phyloP scores from a whole-genome alignment of 2,888 invertebrate species.

The Vesta saturnalis region DNA sequence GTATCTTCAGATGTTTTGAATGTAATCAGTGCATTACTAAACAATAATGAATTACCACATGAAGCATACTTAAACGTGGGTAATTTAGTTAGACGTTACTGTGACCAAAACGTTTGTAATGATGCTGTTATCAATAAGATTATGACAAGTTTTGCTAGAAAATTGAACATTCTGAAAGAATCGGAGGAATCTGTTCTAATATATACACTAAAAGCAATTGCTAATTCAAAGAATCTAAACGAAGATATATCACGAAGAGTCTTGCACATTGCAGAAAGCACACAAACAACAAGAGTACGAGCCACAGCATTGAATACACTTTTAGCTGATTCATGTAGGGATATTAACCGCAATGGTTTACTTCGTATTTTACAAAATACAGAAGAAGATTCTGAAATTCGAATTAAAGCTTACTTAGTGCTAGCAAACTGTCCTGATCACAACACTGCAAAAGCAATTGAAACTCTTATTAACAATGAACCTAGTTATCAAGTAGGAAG shows the following conservation, averaged over 20 bases:
- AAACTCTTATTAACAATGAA: constrained; percentile 76
- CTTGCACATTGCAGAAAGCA: neutral
- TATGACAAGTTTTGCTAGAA: constrained; percentile 71
- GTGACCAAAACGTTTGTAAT: constrained; percentile 73
- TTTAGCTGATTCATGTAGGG: too few species aligned
- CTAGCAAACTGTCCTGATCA: constrained; percentile 80
- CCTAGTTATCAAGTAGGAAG: constrained; percentile 89
- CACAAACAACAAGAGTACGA: neutral
- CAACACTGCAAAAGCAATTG: constrained; percentile 74
- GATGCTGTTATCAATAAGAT: constrained; percentile 70
- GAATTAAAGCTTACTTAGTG: constrained; percentile 86
- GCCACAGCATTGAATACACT: too few species aligned
- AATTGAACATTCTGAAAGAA: constrained; percentile 74
- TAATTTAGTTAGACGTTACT: constrained; percentile 75
- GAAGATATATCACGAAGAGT: neutral
- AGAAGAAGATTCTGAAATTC: constrained; percentile 84
- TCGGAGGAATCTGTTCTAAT: constrained; percentile 75
- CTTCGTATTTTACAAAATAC: constrained; percentile 75
- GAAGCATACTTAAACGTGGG: constrained; percentile 80
- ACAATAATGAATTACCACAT: constrained; percentile 68
- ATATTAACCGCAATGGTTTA: constrained; percentile 67
- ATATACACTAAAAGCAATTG: constrained; percentile 81
- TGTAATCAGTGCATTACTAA: neutral
- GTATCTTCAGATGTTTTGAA: neutral
- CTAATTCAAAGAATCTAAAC: constrained; percentile 74